Evolutionary conservation across 1,140 invertebrate species (phyloP), one percentile per base, ranked within the genome.

Genomic region (Bombus balteatus): DNA sequence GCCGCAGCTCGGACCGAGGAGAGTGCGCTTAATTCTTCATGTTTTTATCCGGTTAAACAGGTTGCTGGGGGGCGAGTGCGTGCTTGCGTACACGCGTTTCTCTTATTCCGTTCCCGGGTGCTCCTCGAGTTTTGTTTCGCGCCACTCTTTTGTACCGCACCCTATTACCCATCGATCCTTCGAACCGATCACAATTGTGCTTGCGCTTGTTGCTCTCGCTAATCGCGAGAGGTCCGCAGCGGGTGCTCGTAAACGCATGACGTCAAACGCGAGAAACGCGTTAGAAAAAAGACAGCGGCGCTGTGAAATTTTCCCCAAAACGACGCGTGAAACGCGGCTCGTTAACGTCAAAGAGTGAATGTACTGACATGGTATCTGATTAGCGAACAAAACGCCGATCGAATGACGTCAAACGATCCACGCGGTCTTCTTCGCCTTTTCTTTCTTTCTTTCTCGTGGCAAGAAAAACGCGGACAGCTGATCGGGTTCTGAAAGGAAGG

Each of bases 311-410:
- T 81, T 53, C 25, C 28, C 32, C 59, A 72, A 89, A 77, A 68
- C 75, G 25, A 75, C 62, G 59, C 47, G 41, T 39, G 71, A 68
- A 65, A 71, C 65, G 59, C 41, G 25, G 2, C 65, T 47, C 32
- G 53, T 53, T 84, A 57, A 87, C 75, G 86, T 88, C 81, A 88
- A 59, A 34, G 77, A 25, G n/a, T 41, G 81, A 88, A 85, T 32
- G 41, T 65, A 25, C 39, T 3, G 66, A 0, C n/a, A 22, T 1
- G 41, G 18, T 37, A 15, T n/a, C 34, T 41, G 66, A 81, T 88
- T 86, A 80, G 57, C 73, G 47, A 59, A 37, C 34, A 62, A 62
- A 73, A 85, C 25, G 28, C 32, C 15, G 65, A 57, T 71, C 83
- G 57, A 10, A 2, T 81, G 65, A 88, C 74, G 62, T 83, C 37